These are phyloP conservation scores for Pangasius krempfi DNA, from an alignment of 2,797 vertebrate species.

Conservation along the genomic window DNA sequence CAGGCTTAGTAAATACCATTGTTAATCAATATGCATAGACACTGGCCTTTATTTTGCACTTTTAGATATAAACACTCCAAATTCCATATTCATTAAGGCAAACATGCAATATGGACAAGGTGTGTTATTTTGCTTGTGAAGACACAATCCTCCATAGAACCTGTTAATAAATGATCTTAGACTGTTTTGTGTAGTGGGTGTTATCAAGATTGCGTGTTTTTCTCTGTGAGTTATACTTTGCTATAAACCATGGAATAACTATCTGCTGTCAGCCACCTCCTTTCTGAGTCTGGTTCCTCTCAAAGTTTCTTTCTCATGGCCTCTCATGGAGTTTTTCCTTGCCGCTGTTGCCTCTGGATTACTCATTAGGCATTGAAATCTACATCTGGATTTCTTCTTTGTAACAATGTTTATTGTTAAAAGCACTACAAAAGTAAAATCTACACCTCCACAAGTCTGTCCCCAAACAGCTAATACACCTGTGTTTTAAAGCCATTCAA, in stretches of 20 bases:
- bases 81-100: too few relatives aligned
- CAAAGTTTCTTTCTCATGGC: neutral
- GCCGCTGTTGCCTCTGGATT: neutral
- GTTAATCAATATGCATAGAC: neutral
- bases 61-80: too few relatives aligned
- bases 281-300: neutral
- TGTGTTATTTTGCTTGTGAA: neutral
- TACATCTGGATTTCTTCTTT: neutral
- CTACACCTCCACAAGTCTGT: neutral
- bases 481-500: neutral
- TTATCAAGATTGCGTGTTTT: neutral
- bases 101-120: too few relatives aligned
- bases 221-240: neutral
- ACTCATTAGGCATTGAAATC: neutral
- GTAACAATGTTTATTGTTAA: neutral
- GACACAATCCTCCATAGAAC: neutral
- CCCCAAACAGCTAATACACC: neutral
- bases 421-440: neutral
- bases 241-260: neutral
- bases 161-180: neutral
- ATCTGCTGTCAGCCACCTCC: neutral
- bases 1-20: neutral
- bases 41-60: neutral
- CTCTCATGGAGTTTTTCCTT: slow-evolving; percentile 8
- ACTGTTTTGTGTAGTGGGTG: neutral